Base-by-base conservation (phyloP, 2,113 vertebrate species). In the Pelobates fuscus region DNA sequence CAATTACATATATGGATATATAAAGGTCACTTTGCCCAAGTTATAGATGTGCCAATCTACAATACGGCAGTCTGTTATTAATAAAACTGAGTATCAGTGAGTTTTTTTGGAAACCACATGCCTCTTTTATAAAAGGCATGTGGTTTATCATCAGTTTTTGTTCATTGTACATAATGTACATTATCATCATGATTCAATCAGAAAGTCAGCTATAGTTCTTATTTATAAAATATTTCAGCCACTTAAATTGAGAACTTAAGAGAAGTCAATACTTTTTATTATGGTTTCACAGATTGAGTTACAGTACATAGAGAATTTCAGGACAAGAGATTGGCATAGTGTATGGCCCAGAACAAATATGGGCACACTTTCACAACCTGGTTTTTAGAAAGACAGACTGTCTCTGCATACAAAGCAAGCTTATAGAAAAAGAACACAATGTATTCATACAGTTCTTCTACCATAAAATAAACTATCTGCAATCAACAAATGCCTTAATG, bases 321-420 rank as follows among this genome's bases (percentile, higher is more conserved):
- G 66, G 44, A 55, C 66, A 68, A 54, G 27, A 21, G 44, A 55
- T 11, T 55, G 46, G 49, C 54, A 68, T 54, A n/a, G 46, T 68
- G 25, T 54, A 30, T 54, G 54, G 43, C 20, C 54, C 66, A 37
- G 10, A 5, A 6, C 32, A 37, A 37, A 68, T 68, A 55, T 68
- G 66, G 66, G 66, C 49, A 68, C 21, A 41, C 21, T 24, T 67
- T 70, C 57, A 70, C 67, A 70, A 58, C 67, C 29, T 70, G 54
- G 52, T 37, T 58, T 57, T 70, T 49, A 70, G 29, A 18, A 70
- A 57, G 54, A 57, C 29, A 70, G 21, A 49, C 54, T 54, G 30
- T 58, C 29, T 37, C 20, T 11, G 23, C 57, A 37, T 55, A 25
- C 32, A 57, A n/a, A 57, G 49, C 23, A 15, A 8, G 15, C 37